These are phyloP conservation scores for Metaphire vulgaris DNA, from an alignment of 1,140 invertebrate species.

Conservation along the genomic window DNA sequence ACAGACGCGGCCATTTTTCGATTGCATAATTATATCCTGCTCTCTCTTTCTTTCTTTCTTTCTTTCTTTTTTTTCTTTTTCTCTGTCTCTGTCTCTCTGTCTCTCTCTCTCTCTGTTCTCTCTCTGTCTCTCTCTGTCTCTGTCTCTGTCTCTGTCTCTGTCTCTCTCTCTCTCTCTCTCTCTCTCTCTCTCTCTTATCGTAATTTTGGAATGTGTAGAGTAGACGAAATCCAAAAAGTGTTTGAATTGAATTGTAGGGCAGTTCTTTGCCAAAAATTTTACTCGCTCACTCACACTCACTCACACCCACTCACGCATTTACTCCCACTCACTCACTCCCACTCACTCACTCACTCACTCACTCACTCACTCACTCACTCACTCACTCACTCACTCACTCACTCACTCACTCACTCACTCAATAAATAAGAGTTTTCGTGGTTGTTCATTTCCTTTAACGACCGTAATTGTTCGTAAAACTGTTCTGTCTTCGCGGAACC, in stretches of 20 bases:
- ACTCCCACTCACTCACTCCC: neutral
- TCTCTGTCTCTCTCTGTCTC: neutral
- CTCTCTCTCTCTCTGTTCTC: neutral
- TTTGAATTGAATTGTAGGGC: neutral
- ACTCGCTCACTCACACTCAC: no score
- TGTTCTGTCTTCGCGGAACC: no score
- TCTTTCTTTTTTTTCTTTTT: neutral
- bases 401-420: neutral
- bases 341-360: conserved; percentile 13
- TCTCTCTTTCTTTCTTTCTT: neutral
- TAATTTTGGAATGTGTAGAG: neutral
- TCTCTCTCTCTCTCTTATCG: neutral
- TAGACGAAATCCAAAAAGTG: neutral
- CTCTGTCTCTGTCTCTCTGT: neutral
- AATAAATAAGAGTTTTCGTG: neutral
- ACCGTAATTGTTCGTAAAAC: no score
- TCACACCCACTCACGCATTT: neutral
- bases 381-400: conserved; percentile 10
- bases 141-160: neutral
- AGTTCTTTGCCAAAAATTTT: no score
- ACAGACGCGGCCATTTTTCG: no score
- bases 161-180: neutral
- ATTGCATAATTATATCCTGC: no score
- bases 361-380: conserved; percentile 17
- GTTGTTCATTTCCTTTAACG: conserved; percentile 1